Base-by-base conservation (phyloP, 1,140 invertebrate genomes). In the Leptinotarsa undecemlineata region DNA sequence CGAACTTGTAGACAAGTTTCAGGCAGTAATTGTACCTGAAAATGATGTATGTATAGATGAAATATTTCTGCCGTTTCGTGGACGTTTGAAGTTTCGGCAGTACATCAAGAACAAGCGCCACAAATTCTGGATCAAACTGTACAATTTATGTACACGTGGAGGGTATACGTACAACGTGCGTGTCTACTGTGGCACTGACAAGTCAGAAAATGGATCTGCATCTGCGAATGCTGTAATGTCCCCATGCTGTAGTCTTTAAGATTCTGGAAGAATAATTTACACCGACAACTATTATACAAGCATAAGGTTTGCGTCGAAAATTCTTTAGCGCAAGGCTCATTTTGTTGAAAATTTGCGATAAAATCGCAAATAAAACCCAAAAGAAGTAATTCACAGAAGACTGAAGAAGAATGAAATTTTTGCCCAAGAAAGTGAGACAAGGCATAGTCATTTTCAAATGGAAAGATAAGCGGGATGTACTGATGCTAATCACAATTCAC, bases 241-340 rank as follows among this genome's bases (percentile, higher is more conserved):
- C 20, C 47, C 70, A 48, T 69, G 71, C 62, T 68, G 57, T 67
- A 74, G 48, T 70, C 60, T 78, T 26, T 68, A 70, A 60, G 61
- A 76, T 74, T 21, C 47, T 21, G 69, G 76, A n/a, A 48, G 75
- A 20, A 76, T 60, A 33, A 17, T 78, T 80, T 71, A 48, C 23
- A 61, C 15, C 6, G 67, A 74, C 20, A 69, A 74, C n/a, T 74
- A 62, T 74, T 74, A 68, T 61, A 74, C 57, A n/a, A 69, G 73
- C 26, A 48, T 69, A 8, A 19, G 3, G 71, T 76, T 87, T 72
- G 84, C 85, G 57, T 72, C 84, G 72, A 77, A 81, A 78, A 78
- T 87, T 78, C 75, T 86, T 72, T 68, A 81, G 26, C 82, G 81
- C 72, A 81, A 87, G 76, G 88, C 84, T 6, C 84, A 88, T 84